Conservation (phyloP, 2,113 vertebrate species). For the Orycteropus afer region DNA sequence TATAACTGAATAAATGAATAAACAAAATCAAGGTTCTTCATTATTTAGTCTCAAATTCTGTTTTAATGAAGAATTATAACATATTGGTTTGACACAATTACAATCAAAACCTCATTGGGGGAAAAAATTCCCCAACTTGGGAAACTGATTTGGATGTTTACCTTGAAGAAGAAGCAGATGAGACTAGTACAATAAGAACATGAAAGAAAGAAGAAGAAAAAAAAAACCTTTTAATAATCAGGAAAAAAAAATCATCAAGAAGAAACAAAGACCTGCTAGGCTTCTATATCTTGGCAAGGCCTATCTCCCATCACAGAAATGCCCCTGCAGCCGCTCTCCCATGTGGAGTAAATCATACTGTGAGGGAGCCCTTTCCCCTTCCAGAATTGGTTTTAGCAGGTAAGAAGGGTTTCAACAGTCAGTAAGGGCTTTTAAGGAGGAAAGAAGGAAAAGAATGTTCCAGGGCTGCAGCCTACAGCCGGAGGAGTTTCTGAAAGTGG, state of each 20-base stretch:
- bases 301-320: too few species aligned
- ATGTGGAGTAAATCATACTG: not conserved
- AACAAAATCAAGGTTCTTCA: conserved; percentile 18
- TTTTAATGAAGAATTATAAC: conserved; percentile 44
- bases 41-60: conserved; percentile 28
- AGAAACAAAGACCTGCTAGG: not conserved
- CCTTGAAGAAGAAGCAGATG: conserved; percentile 17
- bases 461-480: not conserved
- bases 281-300: not conserved
- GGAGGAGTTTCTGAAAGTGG: not conserved
- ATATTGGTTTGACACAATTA: conserved; percentile 33
- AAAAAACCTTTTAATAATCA: too few species aligned
- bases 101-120: conserved; percentile 18
- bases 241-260: not conserved
- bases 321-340: not conserved
- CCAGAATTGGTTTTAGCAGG: not conserved
- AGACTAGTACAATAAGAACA: conserved; percentile 49
- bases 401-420: not conserved
- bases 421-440: not conserved
- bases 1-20: not conserved
- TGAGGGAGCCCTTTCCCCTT: not conserved
- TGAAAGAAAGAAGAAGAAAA: not conserved
- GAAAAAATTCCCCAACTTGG: not conserved
- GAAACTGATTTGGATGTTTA: conserved; percentile 18
- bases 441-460: not conserved